Evolutionary conservation across 2,797 vertebrate species (phyloP), one percentile per base, ranked within the genome.

Genomic region (Fistularia commersonii): DNA sequence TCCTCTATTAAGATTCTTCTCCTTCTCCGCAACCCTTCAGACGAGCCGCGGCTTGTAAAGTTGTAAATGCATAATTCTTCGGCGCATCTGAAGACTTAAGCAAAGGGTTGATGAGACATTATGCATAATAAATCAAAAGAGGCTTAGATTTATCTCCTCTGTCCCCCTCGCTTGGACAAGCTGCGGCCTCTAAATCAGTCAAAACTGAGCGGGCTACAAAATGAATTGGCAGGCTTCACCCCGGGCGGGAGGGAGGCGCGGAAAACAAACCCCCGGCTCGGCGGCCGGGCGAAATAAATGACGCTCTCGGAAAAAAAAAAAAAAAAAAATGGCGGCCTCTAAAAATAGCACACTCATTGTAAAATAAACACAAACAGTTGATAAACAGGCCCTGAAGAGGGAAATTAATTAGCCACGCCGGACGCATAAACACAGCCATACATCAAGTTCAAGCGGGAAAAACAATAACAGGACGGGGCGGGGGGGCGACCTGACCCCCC

Each of bases 401-500:
- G 63, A 66, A 89, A 89, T 90, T 84, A 88, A 91, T 91, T 89
- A 88, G 83, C 76, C 57, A 75, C 59, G 66, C 81, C 80, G 82
- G 85, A 82, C 69, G 66, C 61, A 72, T 88, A 87, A 90, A 87
- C 83, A 89, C 69, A 77, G 78, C 81, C 59, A 89, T 89, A 85
- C 80, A 91, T 90, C 84, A 91, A 85, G 77, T 85, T 88, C 82
- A 86, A 72, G 74, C 79, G 59, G 54, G n/a, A 80, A 82, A 7
- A 77, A 83, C 78, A 87, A 85, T 76, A 83, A 86, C 78, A 81
- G 58, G 69, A 75, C 71, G 38, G 69, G 72, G 40, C n/a, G 64
- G 74, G 58, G 73, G 60, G 79, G 69, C 66, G 68, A 64, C 36
- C 48, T 74, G 69, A 76, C 72, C 56, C 50, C 61, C 56, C 61